A percentile compares a stretch with the other conserved stretches of the same genome.
phyloP scores from a whole-genome alignment of 2,113 vertebrate species.

The Oreamnos americanus region DNA sequence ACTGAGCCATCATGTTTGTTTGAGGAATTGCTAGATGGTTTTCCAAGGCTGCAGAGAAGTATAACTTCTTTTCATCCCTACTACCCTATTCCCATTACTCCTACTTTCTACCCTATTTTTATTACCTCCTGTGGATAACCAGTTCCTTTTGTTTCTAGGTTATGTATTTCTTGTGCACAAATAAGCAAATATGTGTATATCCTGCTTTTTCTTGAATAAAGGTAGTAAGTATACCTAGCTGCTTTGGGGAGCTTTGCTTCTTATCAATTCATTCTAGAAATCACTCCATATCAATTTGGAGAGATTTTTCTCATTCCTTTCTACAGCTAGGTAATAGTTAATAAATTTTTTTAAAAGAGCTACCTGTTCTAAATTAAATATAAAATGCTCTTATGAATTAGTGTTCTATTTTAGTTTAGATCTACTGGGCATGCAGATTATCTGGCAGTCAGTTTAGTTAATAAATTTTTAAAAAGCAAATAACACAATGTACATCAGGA shows the following conservation, averaged over 20 bases:
- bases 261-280: neutral
- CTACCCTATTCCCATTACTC: neutral
- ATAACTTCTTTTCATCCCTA: neutral
- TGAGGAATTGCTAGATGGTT: neutral
- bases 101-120: neutral
- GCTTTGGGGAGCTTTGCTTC: neutral
- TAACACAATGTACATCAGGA: neutral
- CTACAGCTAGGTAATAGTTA: neutral
- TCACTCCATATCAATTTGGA: neutral
- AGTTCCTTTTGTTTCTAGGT: neutral
- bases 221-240: neutral
- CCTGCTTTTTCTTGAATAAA: neutral
- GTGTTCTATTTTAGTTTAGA: slow-evolving; percentile 8
- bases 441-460: neutral
- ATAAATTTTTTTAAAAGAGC: neutral
- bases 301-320: neutral
- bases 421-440: neutral
- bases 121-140: neutral
- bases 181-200: neutral
- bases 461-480: neutral
- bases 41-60: neutral
- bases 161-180: neutral
- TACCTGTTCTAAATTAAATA: neutral
- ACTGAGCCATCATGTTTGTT: neutral
- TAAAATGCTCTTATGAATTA: slow-evolving; percentile 12